Evolutionary conservation across 2,888 invertebrate species (phyloP).

Genomic region (Andricus quercusramuli): DNA sequence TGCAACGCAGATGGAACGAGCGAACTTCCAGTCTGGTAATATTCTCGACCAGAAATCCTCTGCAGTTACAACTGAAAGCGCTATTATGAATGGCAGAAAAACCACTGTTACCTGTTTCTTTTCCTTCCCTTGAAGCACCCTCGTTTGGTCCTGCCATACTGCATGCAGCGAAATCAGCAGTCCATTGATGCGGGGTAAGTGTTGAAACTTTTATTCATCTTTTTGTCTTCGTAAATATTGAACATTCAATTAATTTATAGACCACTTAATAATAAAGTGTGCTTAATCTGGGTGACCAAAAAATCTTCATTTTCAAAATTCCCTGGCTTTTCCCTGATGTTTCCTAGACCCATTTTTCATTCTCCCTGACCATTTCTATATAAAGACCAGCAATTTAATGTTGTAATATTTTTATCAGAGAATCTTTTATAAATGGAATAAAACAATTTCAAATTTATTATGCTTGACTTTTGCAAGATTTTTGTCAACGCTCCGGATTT

Average conservation of each 20-base stretch:
- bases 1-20: constrained; percentile 9
- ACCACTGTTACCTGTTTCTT: constrained; percentile 11
- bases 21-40: constrained; percentile 35
- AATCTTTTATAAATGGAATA: too few species aligned
- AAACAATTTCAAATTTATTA: too few species aligned
- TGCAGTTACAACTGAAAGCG: constrained; percentile 27
- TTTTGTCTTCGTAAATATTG: not conserved
- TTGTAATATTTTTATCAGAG: too few species aligned
- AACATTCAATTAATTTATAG: not conserved
- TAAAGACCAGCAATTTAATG: too few species aligned
- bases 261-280: not conserved
- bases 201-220: constrained; percentile 4
- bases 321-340: too few species aligned
- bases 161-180: constrained; percentile 19
- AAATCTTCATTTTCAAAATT: too few species aligned
- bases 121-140: constrained; percentile 16
- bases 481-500: too few species aligned
- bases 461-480: too few species aligned
- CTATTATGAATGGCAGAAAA: constrained; percentile 31
- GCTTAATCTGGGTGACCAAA: not conserved
- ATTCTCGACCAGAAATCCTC: constrained; percentile 29
- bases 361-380: too few species aligned
- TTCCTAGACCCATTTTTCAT: too few species aligned
- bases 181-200: constrained; percentile 18
- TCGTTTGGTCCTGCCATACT: constrained; percentile 18